Evolutionary conservation across 2,888 invertebrate species (phyloP).

Genomic region (Harpagoxenus sublaevis): DNA sequence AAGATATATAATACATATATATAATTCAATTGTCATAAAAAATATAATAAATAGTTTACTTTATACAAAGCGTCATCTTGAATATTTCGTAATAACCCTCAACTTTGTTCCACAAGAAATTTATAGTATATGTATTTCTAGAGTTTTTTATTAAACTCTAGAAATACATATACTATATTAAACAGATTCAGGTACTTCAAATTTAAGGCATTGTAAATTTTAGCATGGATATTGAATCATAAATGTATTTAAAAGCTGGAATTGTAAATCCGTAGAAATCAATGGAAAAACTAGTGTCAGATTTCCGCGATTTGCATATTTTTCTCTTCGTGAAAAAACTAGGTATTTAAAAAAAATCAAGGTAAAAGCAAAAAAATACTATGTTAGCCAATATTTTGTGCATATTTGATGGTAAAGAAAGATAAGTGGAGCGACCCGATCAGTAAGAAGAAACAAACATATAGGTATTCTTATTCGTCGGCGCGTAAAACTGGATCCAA

Average conservation of each 20-base stretch:
- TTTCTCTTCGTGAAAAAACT: conserved; percentile 60
- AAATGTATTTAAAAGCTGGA: not conserved
- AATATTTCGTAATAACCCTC: not conserved
- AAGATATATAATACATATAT: not conserved
- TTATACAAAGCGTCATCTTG: not conserved
- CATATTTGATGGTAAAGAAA: not conserved
- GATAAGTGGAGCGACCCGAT: conserved; percentile 41
- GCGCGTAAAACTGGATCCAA: conserved; percentile 12
- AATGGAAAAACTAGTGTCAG: conserved; percentile 11
- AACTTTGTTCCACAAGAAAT: not conserved
- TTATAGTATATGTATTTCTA: not conserved
- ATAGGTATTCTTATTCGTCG: conserved; percentile 62
- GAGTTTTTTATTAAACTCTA: too few species aligned
- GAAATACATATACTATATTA: too few species aligned
- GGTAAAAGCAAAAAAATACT: conserved; percentile 64
- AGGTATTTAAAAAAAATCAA: conserved; percentile 56
- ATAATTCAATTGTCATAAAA: not conserved
- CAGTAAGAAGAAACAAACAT: conserved; percentile 45
- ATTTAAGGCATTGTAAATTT: not conserved
- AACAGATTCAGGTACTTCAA: not conserved
- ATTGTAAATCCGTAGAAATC: conserved; percentile 42
- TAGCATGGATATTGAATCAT: not conserved
- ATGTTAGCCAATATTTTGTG: conserved; percentile 56
- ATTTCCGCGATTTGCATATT: conserved; percentile 43
- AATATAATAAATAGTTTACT: not conserved